Evolutionary conservation across 30 jellyfish, hydroid and myxozoan species (phyloP).

Genomic region (Aurelia coerulea): DNA sequence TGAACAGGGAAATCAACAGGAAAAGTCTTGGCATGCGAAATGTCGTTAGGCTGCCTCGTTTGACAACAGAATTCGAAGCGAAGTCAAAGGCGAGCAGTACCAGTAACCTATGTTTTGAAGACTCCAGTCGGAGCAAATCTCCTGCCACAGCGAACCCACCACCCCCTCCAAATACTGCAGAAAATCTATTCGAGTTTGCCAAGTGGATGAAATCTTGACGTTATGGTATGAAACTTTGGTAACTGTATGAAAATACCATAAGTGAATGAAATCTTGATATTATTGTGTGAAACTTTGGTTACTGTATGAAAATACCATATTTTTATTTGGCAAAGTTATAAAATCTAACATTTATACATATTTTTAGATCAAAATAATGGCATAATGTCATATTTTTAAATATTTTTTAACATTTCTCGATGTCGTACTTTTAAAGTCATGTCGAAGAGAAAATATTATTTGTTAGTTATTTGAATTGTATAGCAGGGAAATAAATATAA

Average conservation of each 20-base stretch:
- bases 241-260: too few relatives aligned
- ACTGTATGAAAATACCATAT: too few relatives aligned
- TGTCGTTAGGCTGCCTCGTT: slow-evolving; percentile 24
- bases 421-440: too few relatives aligned
- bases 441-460: too few relatives aligned
- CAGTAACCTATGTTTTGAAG: background rate
- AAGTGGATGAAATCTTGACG: background rate
- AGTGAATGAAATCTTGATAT: background rate
- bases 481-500: too few relatives aligned
- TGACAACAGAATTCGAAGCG: background rate
- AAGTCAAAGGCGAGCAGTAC: background rate
- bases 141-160: slow-evolving; percentile 16
- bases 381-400: too few relatives aligned
- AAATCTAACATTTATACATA: too few relatives aligned
- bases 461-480: too few relatives aligned
- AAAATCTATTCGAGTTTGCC: background rate
- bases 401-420: too few relatives aligned
- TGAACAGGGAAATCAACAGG: background rate
- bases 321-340: too few relatives aligned
- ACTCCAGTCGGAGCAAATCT: background rate
- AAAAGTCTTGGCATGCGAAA: background rate
- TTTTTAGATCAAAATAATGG: too few relatives aligned
- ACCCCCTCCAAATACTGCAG: slow-evolving; percentile 60
- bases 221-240: background rate
- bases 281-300: background rate